Evolutionary conservation across 2,113 vertebrate species (phyloP), one percentile per base, ranked within the genome.

Genomic region (Haplochromis burtoni): DNA sequence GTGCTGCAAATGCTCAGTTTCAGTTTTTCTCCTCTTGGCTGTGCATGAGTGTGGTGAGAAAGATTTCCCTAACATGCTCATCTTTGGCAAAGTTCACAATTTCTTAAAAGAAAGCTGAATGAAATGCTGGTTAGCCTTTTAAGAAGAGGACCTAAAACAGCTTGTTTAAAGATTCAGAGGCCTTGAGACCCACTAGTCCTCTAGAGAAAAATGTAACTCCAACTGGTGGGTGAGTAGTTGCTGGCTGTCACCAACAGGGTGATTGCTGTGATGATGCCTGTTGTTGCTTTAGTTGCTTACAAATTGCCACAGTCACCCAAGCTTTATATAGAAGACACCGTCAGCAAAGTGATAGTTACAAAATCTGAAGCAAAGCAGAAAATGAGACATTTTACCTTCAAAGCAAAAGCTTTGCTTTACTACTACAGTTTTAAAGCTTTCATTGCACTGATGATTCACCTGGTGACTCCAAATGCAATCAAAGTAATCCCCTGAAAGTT

Each of bases 181-280:
- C 66, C 35, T 21, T 24, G 8, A 68, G 63, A 38, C 33, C 10
- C 19, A n/a, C n/a, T 14, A 8, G n/a, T 0, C 35, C 38, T 8
- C 35, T 24, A 42, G 63, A 40, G 11, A 71, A 4, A 42, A 42
- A 71, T 40, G 2, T 2, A 1, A 40, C 19, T 35, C 63, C 11
- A 40, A 0, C 63, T 40, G n/a, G 63, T 21, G 12, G 63, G 11
- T 68, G 63, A 68, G 6, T 38, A 5, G 61, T 38, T 66, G 61
- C 61, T 35, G 31, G 10, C 6, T 38, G 31, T n/a, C 31, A 35
- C 4, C 33, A 61, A 61, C 57, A 31, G 29, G 57, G 57, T 1
- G 29, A 33, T 33, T 61, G 57, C 29, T 61, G 12, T 8, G 13
- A 9, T 9, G 54, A 57, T 57, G 1, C 54, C 0, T 0, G 57